phyloP scores from a whole-genome alignment of 2,113 vertebrate genomes.

The Cranoglanis bouderius region DNA sequence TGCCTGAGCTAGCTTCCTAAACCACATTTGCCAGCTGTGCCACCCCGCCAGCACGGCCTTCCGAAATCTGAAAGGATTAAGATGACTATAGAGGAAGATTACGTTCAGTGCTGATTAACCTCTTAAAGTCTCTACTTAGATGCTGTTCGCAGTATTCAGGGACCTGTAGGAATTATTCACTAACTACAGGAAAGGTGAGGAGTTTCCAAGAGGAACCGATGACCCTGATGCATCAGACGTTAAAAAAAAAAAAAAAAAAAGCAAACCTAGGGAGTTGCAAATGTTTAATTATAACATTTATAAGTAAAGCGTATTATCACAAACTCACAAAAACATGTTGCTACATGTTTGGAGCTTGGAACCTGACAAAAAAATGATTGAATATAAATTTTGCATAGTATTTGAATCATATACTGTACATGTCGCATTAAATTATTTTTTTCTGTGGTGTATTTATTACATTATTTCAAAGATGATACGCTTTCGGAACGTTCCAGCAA shows the following conservation, averaged over 20 bases:
- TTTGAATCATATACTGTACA: no score
- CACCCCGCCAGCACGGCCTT: slow-evolving; percentile 13
- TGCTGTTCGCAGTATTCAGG: background rate
- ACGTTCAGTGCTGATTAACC: background rate
- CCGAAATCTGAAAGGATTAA: slow-evolving; percentile 19
- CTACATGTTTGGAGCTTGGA: background rate
- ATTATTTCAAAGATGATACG: no score
- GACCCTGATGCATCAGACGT: background rate
- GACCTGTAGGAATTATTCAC: background rate
- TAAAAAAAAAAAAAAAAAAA: no score
- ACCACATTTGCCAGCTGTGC: slow-evolving; percentile 41
- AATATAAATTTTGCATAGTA: no score
- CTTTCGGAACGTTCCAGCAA: no score
- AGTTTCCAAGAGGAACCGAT: background rate
- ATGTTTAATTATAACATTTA: background rate
- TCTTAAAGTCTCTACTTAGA: slow-evolving; percentile 7
- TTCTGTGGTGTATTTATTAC: no score
- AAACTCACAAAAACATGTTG: background rate
- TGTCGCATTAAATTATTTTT: no score
- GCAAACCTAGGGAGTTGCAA: background rate
- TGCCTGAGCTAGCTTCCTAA: slow-evolving; percentile 34
- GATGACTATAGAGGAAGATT: background rate
- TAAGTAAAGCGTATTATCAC: background rate
- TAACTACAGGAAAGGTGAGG: background rate
- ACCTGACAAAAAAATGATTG: background rate